Base-by-base conservation (phyloP, 2,797 vertebrate genomes). In the Sphaeramia orbicularis region DNA sequence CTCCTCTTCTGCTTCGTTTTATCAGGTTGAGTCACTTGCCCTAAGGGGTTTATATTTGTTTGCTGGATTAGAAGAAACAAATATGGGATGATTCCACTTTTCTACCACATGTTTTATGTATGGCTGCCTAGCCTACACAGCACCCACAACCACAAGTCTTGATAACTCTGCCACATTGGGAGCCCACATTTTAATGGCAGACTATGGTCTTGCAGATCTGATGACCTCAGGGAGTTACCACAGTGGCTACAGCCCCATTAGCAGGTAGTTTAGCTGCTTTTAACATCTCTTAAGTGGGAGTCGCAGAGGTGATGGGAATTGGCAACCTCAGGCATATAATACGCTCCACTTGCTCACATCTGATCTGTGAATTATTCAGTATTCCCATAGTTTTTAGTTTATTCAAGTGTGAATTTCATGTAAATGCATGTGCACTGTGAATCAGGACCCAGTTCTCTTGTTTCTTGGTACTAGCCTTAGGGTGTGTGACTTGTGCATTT, bases 321-420 rank as follows among this genome's bases (percentile, higher is more conserved):
- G 45, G 74, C 76, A 71, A 74, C 83, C 59, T 67, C 35, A 2
- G 67, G 78, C 63, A 80, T 57, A 62, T 68, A 73, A 63, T 55
- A 71, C 38, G 81, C 90, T 87, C 80, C 73, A 88, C 65, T 93
- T 94, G 79, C 74, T 74, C 73, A 59, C 73, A 63, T 71, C 70
- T 59, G 50, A 44, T 21, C 27, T 93, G 86, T 96, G 92, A 88
- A 93, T 89, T 70, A 90, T 89, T 90, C 67, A 90, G 65, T 51
- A 43, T 61, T 74, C 41, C 67, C 43, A 56, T 59, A 65, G 59
- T 80, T 85, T 84, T 56, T 24, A 41, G 60, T 60, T 54, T 71
- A 41, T 84, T 81, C 64, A 73, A 75, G 68, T 59, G 71, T 63
- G 55, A 66, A 57, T 53, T 24, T 27, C 15, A 10, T 53, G 52